Evolutionary conservation across 2,888 invertebrate genomes (phyloP).

Genomic region (Dexiosoma caninum): DNA sequence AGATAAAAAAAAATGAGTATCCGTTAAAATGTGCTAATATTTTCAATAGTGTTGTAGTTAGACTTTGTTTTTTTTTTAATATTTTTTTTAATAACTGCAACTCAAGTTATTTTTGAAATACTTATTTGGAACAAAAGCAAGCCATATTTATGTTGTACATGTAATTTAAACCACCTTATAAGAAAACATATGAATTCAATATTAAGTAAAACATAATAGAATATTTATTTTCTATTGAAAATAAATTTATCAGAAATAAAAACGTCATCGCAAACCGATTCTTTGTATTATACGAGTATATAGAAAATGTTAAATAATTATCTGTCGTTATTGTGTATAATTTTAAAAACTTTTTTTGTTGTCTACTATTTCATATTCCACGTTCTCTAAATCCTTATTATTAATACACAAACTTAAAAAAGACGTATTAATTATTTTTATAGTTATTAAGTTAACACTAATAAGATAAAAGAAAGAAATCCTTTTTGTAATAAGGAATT

Average conservation of each 20-base stretch:
- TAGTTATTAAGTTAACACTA: slow-evolving; percentile 35
- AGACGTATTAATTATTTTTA: slow-evolving; percentile 47
- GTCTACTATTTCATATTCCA: not conserved
- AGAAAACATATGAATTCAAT: slow-evolving; percentile 56
- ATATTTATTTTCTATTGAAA: slow-evolving; percentile 28
- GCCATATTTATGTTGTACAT: slow-evolving; percentile 58
- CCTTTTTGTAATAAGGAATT: slow-evolving; percentile 8
- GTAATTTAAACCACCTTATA: slow-evolving; percentile 60
- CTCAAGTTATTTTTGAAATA: slow-evolving; percentile 37
- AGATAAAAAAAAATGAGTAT: slow-evolving; percentile 26
- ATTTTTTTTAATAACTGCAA: slow-evolving; percentile 39
- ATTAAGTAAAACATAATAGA: slow-evolving; percentile 22
- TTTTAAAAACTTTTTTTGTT: slow-evolving; percentile 22
- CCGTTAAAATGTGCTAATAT: slow-evolving; percentile 48
- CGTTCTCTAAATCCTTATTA: not conserved
- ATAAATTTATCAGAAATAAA: slow-evolving; percentile 8
- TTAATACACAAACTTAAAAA: slow-evolving; percentile 10
- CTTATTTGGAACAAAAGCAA: slow-evolving; percentile 43
- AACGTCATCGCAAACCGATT: slow-evolving; percentile 74
- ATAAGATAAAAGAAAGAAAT: not conserved
- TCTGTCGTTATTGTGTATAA: slow-evolving; percentile 25
- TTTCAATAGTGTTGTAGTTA: slow-evolving; percentile 18
- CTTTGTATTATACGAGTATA: slow-evolving; percentile 64
- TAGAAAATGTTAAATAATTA: slow-evolving; percentile 32
- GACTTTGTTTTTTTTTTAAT: not conserved